Conservation (phyloP, 2,113 vertebrate species). For the Oenanthe melanoleuca region DNA sequence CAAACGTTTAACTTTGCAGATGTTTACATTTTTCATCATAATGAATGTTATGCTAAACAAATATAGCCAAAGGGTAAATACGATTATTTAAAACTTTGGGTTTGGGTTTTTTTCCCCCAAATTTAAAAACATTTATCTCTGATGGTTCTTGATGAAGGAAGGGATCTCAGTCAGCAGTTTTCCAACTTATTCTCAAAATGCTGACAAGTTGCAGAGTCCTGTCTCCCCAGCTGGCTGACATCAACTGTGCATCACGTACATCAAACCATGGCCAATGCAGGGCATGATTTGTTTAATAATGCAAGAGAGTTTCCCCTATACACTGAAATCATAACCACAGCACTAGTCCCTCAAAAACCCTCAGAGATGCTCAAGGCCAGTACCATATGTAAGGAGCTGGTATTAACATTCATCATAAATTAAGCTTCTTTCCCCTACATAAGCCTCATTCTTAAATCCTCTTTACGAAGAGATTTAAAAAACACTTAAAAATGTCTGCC, state of each 20-base stretch:
- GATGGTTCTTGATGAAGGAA: neutral
- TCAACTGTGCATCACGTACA: neutral
- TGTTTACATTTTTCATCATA: neutral
- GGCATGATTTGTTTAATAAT: slow-evolving; percentile 40
- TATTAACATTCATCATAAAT: slow-evolving; percentile 51
- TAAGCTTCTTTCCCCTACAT: slow-evolving; percentile 41
- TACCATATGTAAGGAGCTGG: neutral
- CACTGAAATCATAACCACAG: slow-evolving; percentile 19
- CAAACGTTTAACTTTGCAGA: neutral
- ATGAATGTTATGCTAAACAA: neutral
- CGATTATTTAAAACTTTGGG: neutral
- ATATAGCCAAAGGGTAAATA: neutral
- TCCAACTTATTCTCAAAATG: neutral
- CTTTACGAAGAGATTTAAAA: slow-evolving; percentile 38
- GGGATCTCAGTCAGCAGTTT: neutral
- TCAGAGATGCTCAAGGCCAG: slow-evolving; percentile 5
- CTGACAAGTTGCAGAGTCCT: neutral
- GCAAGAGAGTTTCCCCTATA: neutral
- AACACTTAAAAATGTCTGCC: neutral
- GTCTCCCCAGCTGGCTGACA: neutral
- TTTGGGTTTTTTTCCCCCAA: fast-evolving
- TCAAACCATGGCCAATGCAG: neutral
- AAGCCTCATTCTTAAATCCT: neutral
- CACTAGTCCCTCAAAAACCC: neutral
- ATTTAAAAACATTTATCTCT: neutral